phyloP scores from a whole-genome alignment of 2,888 invertebrate genomes.

The Eulithis prunata region DNA sequence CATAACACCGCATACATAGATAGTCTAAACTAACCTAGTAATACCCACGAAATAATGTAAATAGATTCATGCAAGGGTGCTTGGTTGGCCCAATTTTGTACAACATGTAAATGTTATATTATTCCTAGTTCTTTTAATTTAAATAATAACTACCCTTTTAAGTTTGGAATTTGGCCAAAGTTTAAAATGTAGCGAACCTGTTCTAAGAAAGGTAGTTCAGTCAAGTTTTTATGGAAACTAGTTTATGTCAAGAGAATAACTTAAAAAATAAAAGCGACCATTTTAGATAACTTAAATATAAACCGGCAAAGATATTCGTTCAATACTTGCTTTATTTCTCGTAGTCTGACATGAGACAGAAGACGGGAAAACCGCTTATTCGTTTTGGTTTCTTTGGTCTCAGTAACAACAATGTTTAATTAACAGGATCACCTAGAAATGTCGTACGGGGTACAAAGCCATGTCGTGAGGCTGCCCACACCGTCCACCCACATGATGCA shows the following conservation, averaged over 20 bases:
- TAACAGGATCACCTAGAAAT: constrained; percentile 25
- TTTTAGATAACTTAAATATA: background rate
- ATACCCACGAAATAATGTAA: no score
- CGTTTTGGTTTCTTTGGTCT: constrained; percentile 1
- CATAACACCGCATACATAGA: no score
- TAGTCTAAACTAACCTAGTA: no score
- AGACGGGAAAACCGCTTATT: no score
- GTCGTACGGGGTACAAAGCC: constrained; percentile 16
- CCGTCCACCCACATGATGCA: constrained; percentile 39
- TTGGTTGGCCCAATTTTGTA: no score
- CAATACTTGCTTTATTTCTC: no score
- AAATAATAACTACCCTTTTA: no score
- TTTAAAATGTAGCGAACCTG: background rate
- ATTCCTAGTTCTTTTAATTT: no score
- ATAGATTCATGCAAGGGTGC: no score
- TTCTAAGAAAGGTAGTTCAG: constrained; percentile 5
- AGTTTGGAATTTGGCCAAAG: background rate
- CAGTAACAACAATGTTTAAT: constrained; percentile 4
- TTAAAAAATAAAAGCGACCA: background rate
- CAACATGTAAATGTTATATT: no score
- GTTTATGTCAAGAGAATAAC: background rate
- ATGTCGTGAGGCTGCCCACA: constrained; percentile 40
- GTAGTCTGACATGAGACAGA: no score
- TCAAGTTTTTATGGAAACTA: constrained; percentile 7
- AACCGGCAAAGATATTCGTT: background rate